phyloP scores from a whole-genome alignment of 2,113 vertebrate genomes.

The Lophochroa leadbeateri region DNA sequence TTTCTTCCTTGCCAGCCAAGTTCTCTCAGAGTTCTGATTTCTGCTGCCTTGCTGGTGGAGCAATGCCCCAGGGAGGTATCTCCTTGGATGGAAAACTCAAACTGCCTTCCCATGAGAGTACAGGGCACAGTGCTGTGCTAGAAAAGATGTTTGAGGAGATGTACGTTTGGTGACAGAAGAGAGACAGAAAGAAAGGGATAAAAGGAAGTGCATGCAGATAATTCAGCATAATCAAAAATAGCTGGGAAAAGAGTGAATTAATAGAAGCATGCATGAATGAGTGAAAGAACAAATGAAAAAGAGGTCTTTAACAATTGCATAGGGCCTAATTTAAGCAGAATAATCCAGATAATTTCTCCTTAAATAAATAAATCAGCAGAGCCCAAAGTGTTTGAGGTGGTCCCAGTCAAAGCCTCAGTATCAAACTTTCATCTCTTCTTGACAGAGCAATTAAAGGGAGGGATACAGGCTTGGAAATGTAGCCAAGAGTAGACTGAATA shows the following conservation, averaged over 20 bases:
- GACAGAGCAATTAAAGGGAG: conserved; percentile 61
- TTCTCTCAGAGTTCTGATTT: background rate
- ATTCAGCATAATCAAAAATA: background rate
- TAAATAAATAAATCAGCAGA: conserved; percentile 24
- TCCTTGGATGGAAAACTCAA: background rate
- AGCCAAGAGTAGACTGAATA: conserved; percentile 56
- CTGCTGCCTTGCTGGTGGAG: background rate
- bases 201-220: background rate
- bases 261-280: background rate
- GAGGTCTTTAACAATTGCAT: background rate
- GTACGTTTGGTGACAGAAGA: background rate
- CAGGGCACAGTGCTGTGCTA: background rate
- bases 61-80: background rate
- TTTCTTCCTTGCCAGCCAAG: background rate
- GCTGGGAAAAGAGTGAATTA: background rate
- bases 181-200: background rate
- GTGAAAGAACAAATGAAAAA: background rate
- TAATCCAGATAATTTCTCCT: background rate
- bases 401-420: conserved; percentile 22
- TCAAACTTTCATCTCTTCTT: conserved; percentile 61
- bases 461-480: conserved; percentile 37
- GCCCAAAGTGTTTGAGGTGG: background rate
- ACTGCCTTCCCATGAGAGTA: background rate
- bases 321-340: conserved; percentile 12
- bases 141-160: background rate